Evolutionary conservation across 1,140 invertebrate genomes (phyloP).

Genomic region (Hylaeus anthracinus): DNA sequence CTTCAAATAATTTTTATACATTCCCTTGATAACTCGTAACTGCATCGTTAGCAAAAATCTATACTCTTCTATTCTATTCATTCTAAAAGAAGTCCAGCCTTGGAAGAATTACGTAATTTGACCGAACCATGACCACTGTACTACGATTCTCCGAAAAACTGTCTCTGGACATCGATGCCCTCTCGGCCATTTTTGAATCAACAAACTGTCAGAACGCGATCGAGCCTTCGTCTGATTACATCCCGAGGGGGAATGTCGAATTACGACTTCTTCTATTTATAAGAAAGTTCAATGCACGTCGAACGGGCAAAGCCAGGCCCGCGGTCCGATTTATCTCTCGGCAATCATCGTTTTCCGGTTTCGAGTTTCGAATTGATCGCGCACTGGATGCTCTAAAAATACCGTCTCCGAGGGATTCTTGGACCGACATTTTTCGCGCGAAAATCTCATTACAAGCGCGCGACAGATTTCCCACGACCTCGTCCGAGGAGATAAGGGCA

Average conservation of each 20-base stretch:
- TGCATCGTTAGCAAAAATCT: too few species aligned
- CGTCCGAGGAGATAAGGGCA: not conserved
- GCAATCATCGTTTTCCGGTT: not conserved
- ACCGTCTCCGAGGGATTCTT: not conserved
- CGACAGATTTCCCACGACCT: not conserved
- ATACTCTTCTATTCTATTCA: too few species aligned
- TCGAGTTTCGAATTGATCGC: not conserved
- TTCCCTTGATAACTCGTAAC: too few species aligned
- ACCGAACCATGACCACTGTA: too few species aligned
- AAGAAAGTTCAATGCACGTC: conserved; percentile 18
- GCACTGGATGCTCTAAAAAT: not conserved
- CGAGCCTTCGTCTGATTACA: not conserved
- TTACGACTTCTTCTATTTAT: conserved; percentile 4
- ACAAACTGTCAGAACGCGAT: not conserved
- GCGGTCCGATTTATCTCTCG: not conserved
- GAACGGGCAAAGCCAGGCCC: not conserved
- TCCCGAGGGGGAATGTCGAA: not conserved
- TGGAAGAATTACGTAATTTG: too few species aligned
- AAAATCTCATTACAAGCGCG: not conserved
- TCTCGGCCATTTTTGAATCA: not conserved
- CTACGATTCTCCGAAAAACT: too few species aligned
- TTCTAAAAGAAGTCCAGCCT: too few species aligned
- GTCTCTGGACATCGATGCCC: not conserved
- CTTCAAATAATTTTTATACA: too few species aligned
- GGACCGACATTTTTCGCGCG: not conserved